A percentile compares a stretch with the other conserved stretches of the same genome.
These are phyloP conservation scores for Thumatha senex DNA, from an alignment of 2,888 invertebrate species.

Conservation along the genomic window DNA sequence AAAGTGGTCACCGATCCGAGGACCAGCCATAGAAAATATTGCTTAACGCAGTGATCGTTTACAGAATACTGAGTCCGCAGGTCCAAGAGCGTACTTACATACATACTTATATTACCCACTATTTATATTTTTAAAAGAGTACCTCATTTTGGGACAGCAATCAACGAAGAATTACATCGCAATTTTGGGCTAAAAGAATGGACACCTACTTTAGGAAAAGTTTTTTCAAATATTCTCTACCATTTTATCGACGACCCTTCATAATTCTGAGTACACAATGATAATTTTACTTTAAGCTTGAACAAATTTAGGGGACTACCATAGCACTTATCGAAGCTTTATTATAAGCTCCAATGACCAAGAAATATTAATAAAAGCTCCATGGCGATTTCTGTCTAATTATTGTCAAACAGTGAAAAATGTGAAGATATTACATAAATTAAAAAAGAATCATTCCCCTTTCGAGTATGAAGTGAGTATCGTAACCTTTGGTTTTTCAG, in stretches of 20 bases:
- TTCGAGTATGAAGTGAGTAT: no score
- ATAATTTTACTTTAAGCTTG: conserved; percentile 3
- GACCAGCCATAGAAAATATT: no score
- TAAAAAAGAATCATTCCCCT: no score
- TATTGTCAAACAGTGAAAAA: background rate
- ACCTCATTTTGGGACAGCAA: conserved; percentile 28
- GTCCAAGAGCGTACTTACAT: no score
- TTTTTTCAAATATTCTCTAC: conserved; percentile 19
- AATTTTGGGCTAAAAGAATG: conserved; percentile 23
- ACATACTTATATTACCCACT: no score
- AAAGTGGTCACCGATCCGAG: no score
- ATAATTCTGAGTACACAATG: conserved; percentile 3
- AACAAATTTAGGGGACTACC: background rate
- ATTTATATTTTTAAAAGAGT: no score
- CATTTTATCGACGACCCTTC: conserved; percentile 6
- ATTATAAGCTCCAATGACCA: background rate
- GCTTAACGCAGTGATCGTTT: no score
- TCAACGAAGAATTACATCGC: conserved; percentile 31
- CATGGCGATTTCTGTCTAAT: background rate
- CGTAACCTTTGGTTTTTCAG: no score
- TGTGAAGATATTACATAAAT: no score
- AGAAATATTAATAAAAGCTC: background rate
- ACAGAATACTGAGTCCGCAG: no score
- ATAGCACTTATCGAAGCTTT: background rate
- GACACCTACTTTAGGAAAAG: conserved; percentile 10